These are phyloP conservation scores for Netelia melanura DNA, from an alignment of 2,888 invertebrate species.

Conservation along the genomic window DNA sequence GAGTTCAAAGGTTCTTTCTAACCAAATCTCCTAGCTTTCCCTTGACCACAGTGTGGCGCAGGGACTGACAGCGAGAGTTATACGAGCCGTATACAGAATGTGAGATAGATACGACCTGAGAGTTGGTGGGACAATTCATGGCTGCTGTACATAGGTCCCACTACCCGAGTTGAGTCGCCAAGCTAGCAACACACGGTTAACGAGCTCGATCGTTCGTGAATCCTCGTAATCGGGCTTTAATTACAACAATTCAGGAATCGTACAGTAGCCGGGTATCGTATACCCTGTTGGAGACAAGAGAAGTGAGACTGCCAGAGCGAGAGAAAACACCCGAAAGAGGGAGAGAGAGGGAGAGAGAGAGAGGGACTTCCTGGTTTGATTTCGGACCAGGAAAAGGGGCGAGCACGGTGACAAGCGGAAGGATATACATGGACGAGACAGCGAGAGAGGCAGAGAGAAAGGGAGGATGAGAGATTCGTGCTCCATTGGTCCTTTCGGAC, in stretches of 20 bases:
- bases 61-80: neutral
- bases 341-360: constrained; percentile 26
- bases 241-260: constrained; percentile 73
- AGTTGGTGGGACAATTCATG: neutral
- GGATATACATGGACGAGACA: constrained; percentile 25
- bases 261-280: constrained; percentile 65
- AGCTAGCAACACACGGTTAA: constrained; percentile 43
- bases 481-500: constrained; percentile 29
- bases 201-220: constrained; percentile 59
- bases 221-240: constrained; percentile 71
- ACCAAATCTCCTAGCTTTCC: neutral
- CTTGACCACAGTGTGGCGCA: neutral
- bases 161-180: constrained; percentile 3
- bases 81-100: constrained; percentile 7
- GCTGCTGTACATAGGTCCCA: neutral
- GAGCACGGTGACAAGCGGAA: constrained; percentile 44
- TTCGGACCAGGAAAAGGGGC: constrained; percentile 38
- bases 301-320: constrained; percentile 48
- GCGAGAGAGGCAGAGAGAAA: constrained; percentile 33
- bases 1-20: too few species aligned
- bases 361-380: constrained; percentile 61
- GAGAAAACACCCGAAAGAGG: neutral
- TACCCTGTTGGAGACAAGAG: constrained; percentile 61
- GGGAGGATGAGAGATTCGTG: constrained; percentile 39
- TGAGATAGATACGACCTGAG: constrained; percentile 7